Base-by-base conservation (phyloP, 2,113 vertebrate species). In the Grus americana region DNA sequence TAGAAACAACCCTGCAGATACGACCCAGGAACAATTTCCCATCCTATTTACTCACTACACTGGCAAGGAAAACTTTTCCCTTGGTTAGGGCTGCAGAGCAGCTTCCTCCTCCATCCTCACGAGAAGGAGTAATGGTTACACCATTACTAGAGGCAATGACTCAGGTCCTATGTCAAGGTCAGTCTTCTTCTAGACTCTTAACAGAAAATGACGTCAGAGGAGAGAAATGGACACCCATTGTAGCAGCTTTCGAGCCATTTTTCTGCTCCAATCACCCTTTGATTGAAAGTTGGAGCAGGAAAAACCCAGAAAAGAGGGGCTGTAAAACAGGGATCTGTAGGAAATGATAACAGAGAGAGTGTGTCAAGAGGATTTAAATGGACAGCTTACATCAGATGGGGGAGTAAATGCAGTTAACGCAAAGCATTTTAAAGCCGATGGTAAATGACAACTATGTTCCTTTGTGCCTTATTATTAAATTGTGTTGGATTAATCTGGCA, bases 381-480 rank as follows among this genome's bases (percentile, higher is more conserved):
- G 55, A 49, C 63, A 81, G 70, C 44, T 79, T 67, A 84, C 63
- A 80, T 42, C 4, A 2, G 52, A 34, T 32, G 24, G 26, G 79
- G 68, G 30, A 91, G 30, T 63, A 96, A 89, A 85, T 50, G 34
- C 15, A 0, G 62, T 86, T 94, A 88, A 95, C 55, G 80, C 61
- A 84, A 78, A 94, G 65, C 20, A 20, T 80, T 94, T 96, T 91
- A 89, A 95, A 94, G 70, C 83, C 6, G 0, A 54, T 46, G 19
- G 83, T 38, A 94, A 91, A 82, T 80, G 73, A 85, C 82, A 82
- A 57, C 85, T 94, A 5, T 12, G 61, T 82, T 93, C 79, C 11
- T 95, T 97, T 94, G 85, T 16, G 34, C 42, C 91, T 90, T 61
- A 49, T 94, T 94, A 68, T 94, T 96, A 96, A 96, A 96, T 93